A percentile compares a stretch with the other conserved stretches of the same genome.
phyloP scores from a whole-genome alignment of 2,797 vertebrate species.

The Gobio occitaniae region DNA sequence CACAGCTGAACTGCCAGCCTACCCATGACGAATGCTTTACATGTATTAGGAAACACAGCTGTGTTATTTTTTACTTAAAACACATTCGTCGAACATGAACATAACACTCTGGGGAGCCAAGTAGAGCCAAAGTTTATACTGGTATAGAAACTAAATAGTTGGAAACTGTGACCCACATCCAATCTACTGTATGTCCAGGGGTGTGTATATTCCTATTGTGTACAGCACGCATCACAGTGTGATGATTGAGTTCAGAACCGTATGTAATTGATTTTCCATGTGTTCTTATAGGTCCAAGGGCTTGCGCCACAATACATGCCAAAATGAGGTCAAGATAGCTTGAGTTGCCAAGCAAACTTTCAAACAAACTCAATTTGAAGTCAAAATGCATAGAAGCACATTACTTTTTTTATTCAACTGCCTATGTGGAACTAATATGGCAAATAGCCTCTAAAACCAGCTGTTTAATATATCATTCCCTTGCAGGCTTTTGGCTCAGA shows the following conservation, averaged over 20 bases:
- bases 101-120: slow-evolving; percentile 8
- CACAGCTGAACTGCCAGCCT: slow-evolving; percentile 6
- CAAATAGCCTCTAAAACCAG: neutral
- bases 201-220: neutral
- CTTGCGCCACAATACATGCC: neutral
- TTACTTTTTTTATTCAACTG: slow-evolving; percentile 9
- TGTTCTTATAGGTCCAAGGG: slow-evolving; percentile 13
- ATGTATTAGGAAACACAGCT: slow-evolving; percentile 69
- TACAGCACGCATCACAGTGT: neutral
- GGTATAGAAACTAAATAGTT: slow-evolving; percentile 7
- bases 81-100: slow-evolving; percentile 38
- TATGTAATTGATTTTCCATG: slow-evolving; percentile 34
- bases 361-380: neutral
- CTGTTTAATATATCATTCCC: slow-evolving; percentile 37
- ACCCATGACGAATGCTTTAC: neutral
- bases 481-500: slow-evolving; percentile 12
- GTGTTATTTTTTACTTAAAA: slow-evolving; percentile 38
- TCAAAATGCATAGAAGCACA: neutral
- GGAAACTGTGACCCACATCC: slow-evolving; percentile 23
- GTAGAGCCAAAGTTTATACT: slow-evolving; percentile 7
- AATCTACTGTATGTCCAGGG: slow-evolving; percentile 41
- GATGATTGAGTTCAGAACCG: slow-evolving; percentile 24
- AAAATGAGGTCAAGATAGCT: slow-evolving; percentile 9
- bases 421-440: neutral
- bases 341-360: neutral